Evolutionary conservation across 2,888 invertebrate genomes (phyloP), one percentile per base, ranked within the genome.

Genomic region (Agapostemon virescens): DNA sequence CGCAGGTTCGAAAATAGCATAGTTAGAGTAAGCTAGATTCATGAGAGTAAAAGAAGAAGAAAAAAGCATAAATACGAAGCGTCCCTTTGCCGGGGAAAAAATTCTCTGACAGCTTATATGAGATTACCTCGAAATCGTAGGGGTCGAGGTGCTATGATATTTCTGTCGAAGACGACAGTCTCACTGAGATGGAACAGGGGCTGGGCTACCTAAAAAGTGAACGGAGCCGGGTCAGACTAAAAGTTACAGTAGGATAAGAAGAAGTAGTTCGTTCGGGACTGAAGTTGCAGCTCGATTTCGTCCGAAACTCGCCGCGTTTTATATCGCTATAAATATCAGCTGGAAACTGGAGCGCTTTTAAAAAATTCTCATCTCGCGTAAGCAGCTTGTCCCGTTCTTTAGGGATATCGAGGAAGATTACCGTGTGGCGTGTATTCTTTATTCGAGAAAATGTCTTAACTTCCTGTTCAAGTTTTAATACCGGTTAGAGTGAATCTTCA

Each of bases 281-380:
- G 61, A 79, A 82, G 74, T 84, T 81, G 72, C 70, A 77, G 81
- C 78, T 78, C 84, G 83, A 81, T 85, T 79, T 85, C 63, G 67
- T 64, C 72, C 45, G 74, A 82, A 81, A 84, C 77, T 81, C 76
- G 77, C 52, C 45, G 63, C 58, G 64, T 69, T 80, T 81, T 81
- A 81, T 79, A 72, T 77, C 38, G 70, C 85, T 75, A 77, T 81
- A 86, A 81, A 82, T 85, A 84, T 85, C 79, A 64, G n/a, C 20
- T 13, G 20, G 64, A 64, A 86, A 80, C 66, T 82, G 67, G 78
- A 64, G 58, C 78, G 69, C 73, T 69, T 80, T 80, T 36, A 67
- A 74, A 69, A 79, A 76, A 81, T 77, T 52, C 69, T 63, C 72
- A 66, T 73, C 67, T 30, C 30, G n/a, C 70, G 30, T 52, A 61